Conservation (phyloP, 2,797 vertebrate species). For the Gobionotothen gibberifrons region DNA sequence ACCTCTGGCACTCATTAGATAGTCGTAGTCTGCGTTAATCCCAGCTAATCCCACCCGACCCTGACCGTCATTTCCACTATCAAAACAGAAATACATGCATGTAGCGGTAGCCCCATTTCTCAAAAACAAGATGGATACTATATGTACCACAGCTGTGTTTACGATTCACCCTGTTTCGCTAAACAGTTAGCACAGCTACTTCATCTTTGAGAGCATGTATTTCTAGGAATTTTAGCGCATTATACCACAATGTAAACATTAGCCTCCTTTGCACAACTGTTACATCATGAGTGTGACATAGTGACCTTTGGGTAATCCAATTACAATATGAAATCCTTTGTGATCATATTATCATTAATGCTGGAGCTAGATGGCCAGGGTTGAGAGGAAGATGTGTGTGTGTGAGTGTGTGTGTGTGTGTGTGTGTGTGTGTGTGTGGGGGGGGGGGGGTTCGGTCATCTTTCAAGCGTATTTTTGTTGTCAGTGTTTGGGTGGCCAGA, state of each 20-base stretch:
- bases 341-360: constrained; percentile 68
- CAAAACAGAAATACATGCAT: constrained; percentile 10
- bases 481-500: constrained; percentile 54
- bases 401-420: background rate
- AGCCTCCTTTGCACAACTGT: constrained; percentile 15
- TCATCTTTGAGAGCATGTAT: background rate
- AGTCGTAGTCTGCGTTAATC: constrained; percentile 66
- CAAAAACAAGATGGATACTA: background rate
- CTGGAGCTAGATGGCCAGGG: constrained; percentile 59
- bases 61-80: constrained; percentile 54
- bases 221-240: background rate
- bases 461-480: constrained; percentile 34
- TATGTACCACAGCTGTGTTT: background rate
- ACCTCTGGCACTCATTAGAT: constrained; percentile 65
- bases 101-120: background rate
- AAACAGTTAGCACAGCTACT: background rate
- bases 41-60: constrained; percentile 64
- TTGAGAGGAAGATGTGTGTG: constrained; percentile 24
- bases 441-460: constrained; percentile 39
- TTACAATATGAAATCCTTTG: constrained; percentile 60
- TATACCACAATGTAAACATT: constrained; percentile 21
- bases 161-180: background rate
- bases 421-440: background rate
- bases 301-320: constrained; percentile 70
- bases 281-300: constrained; percentile 49